phyloP scores from a whole-genome alignment of 2,113 vertebrate species.

The Vulpes vulpes region DNA sequence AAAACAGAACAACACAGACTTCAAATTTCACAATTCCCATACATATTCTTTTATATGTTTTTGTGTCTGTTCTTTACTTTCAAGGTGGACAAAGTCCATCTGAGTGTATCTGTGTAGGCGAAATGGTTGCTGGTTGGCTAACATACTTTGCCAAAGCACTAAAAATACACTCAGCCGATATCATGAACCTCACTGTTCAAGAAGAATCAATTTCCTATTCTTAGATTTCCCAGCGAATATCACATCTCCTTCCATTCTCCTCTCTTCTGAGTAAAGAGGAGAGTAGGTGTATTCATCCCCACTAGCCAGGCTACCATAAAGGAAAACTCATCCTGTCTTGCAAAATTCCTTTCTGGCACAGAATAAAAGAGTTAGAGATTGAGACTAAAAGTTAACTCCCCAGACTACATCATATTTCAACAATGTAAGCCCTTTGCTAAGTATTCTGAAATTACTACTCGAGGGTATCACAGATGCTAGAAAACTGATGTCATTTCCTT shows the following conservation, averaged over 20 bases:
- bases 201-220: background rate
- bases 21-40: background rate
- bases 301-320: background rate
- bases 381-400: constrained; percentile 33
- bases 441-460: constrained; percentile 70
- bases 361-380: background rate
- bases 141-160: background rate
- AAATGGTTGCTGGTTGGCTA: background rate
- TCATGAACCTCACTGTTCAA: background rate
- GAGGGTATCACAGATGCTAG: constrained; percentile 74
- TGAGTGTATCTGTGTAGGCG: background rate
- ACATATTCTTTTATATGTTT: background rate
- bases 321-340: background rate
- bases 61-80: background rate
- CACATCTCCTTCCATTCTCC: background rate
- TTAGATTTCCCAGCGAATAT: background rate
- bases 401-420: constrained; percentile 38
- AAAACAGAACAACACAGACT: background rate
- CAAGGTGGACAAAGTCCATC: background rate
- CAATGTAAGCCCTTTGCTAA: constrained; percentile 58
- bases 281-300: background rate
- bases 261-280: background rate
- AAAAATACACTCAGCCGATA: background rate
- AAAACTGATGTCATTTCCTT: constrained; percentile 73
- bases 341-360: background rate